Percentiles rank a stretch among this genome's conserved stretches.
Evolutionary conservation across 1,140 invertebrate genomes (phyloP).

Genomic region (Cataglyphis hispanica): DNA sequence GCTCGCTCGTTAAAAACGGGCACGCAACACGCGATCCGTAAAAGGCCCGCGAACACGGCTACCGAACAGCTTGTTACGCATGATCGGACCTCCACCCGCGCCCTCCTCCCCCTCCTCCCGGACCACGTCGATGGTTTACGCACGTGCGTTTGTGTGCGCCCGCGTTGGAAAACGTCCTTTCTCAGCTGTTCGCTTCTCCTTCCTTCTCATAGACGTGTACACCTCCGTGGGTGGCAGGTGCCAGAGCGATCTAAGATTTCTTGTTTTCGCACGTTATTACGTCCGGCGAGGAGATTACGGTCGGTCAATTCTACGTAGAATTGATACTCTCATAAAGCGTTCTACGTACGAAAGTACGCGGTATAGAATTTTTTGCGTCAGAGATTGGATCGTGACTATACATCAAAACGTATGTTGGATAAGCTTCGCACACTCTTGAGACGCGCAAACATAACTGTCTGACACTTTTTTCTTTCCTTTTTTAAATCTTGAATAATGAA

Average conservation of each 20-base stretch:
- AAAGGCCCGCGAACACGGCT: slow-evolving; percentile 36
- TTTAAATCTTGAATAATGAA: no score
- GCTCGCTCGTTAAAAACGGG: slow-evolving; percentile 44
- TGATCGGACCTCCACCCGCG: slow-evolving; percentile 30
- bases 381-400: no score
- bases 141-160: slow-evolving; percentile 30
- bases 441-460: no score
- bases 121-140: slow-evolving; percentile 5
- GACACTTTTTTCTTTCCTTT: no score
- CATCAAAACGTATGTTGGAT: no score
- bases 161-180: neutral
- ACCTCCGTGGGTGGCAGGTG: slow-evolving; percentile 12
- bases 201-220: neutral
- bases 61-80: slow-evolving; percentile 56
- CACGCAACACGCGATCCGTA: slow-evolving; percentile 57
- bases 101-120: no score
- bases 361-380: no score
- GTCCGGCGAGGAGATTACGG: neutral
- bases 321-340: neutral
- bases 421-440: no score
- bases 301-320: neutral
- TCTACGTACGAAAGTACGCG: no score
- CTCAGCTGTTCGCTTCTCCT: neutral
- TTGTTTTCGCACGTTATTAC: neutral
- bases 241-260: slow-evolving; percentile 23